These are phyloP conservation scores for Ectemnius continuus DNA, from an alignment of 2,888 invertebrate genomes.

Conservation along the genomic window DNA sequence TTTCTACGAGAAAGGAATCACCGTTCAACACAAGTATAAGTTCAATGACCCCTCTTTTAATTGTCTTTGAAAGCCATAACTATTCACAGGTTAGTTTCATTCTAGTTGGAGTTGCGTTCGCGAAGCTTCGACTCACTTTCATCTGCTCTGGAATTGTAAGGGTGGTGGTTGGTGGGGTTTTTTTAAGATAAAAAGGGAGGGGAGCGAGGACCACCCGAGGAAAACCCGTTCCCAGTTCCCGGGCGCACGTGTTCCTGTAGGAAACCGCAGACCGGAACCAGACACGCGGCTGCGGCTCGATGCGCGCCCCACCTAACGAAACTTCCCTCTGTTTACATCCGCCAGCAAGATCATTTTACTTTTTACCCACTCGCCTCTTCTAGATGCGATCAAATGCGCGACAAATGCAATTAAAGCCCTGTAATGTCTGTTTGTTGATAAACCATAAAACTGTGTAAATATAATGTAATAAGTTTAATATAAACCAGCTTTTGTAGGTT, in stretches of 20 bases:
- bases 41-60: too few relatives aligned
- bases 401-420: too few relatives aligned
- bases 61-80: too few relatives aligned
- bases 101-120: too few relatives aligned
- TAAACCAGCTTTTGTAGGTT: too few relatives aligned
- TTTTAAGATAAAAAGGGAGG: constrained; percentile 58
- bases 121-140: too few relatives aligned
- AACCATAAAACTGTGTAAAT: too few relatives aligned
- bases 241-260: constrained; percentile 60
- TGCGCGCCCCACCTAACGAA: constrained; percentile 36
- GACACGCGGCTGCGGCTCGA: constrained; percentile 48
- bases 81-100: too few relatives aligned
- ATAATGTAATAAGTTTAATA: too few relatives aligned
- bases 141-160: constrained; percentile 29
- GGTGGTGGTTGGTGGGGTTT: constrained; percentile 42
- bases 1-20: too few relatives aligned
- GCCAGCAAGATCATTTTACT: constrained; percentile 44
- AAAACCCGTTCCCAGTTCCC: constrained; percentile 36
- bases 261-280: constrained; percentile 66
- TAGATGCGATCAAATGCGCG: neutral
- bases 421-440: too few relatives aligned
- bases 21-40: too few relatives aligned
- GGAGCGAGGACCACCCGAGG: constrained; percentile 57
- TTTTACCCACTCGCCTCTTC: neutral
- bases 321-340: constrained; percentile 49